Base-by-base conservation (phyloP, 1,140 invertebrate species). In the Stenopsyche tienmushanensis region DNA sequence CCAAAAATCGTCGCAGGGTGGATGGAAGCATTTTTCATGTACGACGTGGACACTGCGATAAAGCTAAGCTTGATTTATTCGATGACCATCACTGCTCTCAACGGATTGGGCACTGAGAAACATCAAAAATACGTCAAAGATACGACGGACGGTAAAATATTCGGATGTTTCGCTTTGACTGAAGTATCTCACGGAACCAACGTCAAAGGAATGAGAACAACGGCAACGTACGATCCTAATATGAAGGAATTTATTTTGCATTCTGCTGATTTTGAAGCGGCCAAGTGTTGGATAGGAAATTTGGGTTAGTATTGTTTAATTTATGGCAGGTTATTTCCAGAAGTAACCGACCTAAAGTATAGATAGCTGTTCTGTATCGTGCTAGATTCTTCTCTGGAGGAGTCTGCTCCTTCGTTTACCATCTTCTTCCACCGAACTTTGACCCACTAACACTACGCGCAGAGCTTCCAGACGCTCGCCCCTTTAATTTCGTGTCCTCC, bases 181-280 rank as follows among this genome's bases (percentile, higher is more conserved):
- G 93, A 96, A 78, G 83, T 94, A 17, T 84, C 86, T 2, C 92
- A 95, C 79, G 93, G 92, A 1, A 92, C 90, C 20, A 94, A 96
- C 74, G 89, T 90, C 2, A 88, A 88, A 76, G 87, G 85, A 25
- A 88, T 95, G 85, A 83, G 87, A 62, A 95, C 93, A 0, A 89
- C 86, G 0, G 92, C 92, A 0, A 91, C 86, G 0, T 95, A 90
- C 76, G 85, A 92, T 73, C 81, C 84, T 1, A 80, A 83, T 52
- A 88, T 84, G 9, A 77, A 88, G 74, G 84, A 90, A 75, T 94
- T 94, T 80, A 80, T 93, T 0, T 75, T 96, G 41, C 86, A 94
- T 72, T 89, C 91, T 1, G 90, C 91, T 10, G 87, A 92, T 74
- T 89, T 93, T 76, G 88, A 94, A 75, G 90, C 92, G 9, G 89